These are phyloP conservation scores for Dolomedes plantarius DNA, from an alignment of 2,888 invertebrate genomes.

Conservation along the genomic window DNA sequence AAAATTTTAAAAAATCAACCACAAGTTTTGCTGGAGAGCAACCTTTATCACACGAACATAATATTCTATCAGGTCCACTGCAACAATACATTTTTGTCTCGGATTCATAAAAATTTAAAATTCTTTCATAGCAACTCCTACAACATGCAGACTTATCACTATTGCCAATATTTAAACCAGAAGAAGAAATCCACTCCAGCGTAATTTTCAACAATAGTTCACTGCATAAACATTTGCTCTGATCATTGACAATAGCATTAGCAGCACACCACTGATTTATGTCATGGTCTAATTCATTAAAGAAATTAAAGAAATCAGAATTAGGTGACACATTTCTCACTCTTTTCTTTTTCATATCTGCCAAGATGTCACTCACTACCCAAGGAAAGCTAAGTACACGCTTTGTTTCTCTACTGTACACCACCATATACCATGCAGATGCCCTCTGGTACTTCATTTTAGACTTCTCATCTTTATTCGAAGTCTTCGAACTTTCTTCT, in stretches of 20 bases:
- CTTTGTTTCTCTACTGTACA: slow-evolving; percentile 28
- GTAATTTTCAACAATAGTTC: background rate
- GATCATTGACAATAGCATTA: background rate
- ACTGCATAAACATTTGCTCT: slow-evolving; percentile 20
- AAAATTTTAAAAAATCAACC: slow-evolving; percentile 41
- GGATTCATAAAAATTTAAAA: slow-evolving; percentile 3
- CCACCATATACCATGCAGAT: slow-evolving; percentile 70
- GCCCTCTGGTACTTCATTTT: slow-evolving; percentile 37
- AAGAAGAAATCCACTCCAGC: slow-evolving; percentile 38
- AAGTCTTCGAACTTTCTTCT: background rate
- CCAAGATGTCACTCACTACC: slow-evolving; percentile 65
- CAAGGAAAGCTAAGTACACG: slow-evolving; percentile 67
- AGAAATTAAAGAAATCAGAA: background rate
- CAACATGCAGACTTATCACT: slow-evolving; percentile 3
- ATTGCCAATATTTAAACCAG: slow-evolving; percentile 31
- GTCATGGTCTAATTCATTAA: background rate
- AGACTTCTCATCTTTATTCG: background rate
- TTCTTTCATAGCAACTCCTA: slow-evolving; percentile 20
- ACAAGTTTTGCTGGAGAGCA: slow-evolving; percentile 49
- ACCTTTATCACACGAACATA: slow-evolving; percentile 25
- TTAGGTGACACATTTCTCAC: background rate
- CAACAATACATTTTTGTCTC: slow-evolving; percentile 31
- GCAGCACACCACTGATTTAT: background rate
- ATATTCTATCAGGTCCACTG: background rate
- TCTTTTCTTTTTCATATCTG: slow-evolving; percentile 26